Base-by-base conservation (phyloP, 2,888 invertebrate genomes). In the Nymphalis urticae region DNA sequence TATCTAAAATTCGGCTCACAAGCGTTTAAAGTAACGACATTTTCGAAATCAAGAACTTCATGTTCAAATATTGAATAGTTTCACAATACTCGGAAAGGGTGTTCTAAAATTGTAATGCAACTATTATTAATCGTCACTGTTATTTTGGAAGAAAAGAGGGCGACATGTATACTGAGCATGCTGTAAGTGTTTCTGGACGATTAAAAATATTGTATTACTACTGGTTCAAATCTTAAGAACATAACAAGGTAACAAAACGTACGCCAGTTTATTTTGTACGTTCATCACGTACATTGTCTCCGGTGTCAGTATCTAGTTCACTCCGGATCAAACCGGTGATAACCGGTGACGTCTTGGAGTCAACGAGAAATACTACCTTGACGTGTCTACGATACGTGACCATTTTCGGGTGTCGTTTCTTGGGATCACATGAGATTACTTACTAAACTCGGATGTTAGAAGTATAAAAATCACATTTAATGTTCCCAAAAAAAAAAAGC, bases 281-380 rank as follows among this genome's bases (percentile, higher is more conserved):
- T 62, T 21, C n/a, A 60, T 63, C 73, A 72, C 73, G 73, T 73
- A 62, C 70, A 51, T 13, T 56, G 62, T 66, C 64, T 69, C 68
- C 63, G 65, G 72, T 70, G 68, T 53, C 74, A 66, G 73, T 70
- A 77, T 76, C 77, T 76, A 76, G 76, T 75, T 72, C 69, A 70
- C 76, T 75, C 76, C 76, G 75, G 79, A 79, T 80, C 75, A 76
- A 71, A 73, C 72, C 73, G 71, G 73, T 72, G 78, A 80, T 79
- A 78, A 75, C 71, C 66, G 64, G 69, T 68, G 71, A 71, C 71
- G 62, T 65, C 65, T 68, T 54, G 63, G 66, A 61, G 47, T 61
- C 48, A 62, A 59, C 64, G 60, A 42, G 62, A 59, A 62, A 62
- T 54, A 62, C 59, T 62, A 65, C 53, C 67, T 50, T 51, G 59